Evolutionary conservation across 2,888 invertebrate species (phyloP).

Genomic region (Tridacna gigas): DNA sequence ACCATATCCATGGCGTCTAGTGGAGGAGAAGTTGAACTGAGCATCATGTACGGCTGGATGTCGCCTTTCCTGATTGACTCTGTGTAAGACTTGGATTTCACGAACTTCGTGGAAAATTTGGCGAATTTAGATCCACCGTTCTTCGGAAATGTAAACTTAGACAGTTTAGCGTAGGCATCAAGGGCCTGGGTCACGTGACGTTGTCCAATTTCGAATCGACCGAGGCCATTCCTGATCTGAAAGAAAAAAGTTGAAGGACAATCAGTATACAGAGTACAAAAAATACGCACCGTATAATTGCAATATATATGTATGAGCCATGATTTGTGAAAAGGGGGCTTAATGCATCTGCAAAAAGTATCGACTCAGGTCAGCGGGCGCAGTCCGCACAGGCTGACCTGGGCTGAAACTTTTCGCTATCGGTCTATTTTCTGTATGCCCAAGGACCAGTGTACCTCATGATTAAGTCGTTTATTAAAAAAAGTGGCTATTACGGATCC

Average conservation of each 20-base stretch:
- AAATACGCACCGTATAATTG: neutral
- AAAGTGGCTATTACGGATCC: too few relatives aligned
- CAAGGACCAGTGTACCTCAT: too few relatives aligned
- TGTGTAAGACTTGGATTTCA: constrained; percentile 61
- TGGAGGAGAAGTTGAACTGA: constrained; percentile 60
- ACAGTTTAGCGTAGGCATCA: constrained; percentile 70
- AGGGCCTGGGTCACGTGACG: constrained; percentile 62
- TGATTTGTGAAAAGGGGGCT: too few relatives aligned
- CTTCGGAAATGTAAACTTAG: constrained; percentile 53
- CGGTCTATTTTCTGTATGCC: too few relatives aligned
- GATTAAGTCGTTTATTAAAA: too few relatives aligned
- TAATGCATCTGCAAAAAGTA: too few relatives aligned
- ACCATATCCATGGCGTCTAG: constrained; percentile 47
- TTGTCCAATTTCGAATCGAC: constrained; percentile 63
- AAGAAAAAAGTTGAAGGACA: constrained; percentile 89
- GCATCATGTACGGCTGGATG: constrained; percentile 67
- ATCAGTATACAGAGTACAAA: neutral
- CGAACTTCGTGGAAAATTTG: constrained; percentile 61
- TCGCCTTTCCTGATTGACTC: constrained; percentile 53
- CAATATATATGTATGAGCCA: neutral
- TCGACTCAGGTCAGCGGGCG: too few relatives aligned
- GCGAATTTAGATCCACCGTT: constrained; percentile 26
- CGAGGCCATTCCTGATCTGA: constrained; percentile 70
- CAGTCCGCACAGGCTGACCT: too few relatives aligned
- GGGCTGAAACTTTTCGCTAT: too few relatives aligned